Evolutionary conservation across 2,113 vertebrate species (phyloP).

Genomic region (Triplophysa rosa): DNA sequence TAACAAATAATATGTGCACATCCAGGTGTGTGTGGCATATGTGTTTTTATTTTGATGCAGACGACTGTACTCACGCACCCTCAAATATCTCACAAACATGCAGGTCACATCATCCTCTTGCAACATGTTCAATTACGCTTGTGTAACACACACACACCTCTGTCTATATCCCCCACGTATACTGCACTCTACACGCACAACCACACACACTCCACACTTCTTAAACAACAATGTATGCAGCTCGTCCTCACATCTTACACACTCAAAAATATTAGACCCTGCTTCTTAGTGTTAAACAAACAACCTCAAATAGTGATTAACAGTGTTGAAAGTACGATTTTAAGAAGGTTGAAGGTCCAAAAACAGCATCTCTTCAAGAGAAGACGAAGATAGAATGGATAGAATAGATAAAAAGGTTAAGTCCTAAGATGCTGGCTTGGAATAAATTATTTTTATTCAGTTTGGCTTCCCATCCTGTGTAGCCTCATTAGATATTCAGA

Average conservation of each 20-base stretch:
- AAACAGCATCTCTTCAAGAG: neutral
- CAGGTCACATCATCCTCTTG: neutral
- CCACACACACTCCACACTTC: neutral
- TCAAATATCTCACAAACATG: neutral
- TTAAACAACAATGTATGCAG: neutral
- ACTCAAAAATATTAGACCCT: too few relatives aligned
- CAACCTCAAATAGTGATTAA: neutral
- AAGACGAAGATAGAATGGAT: neutral
- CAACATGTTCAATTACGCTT: neutral
- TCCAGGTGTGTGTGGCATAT: slow-evolving; percentile 9
- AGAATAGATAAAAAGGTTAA: neutral
- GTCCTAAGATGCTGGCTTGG: neutral
- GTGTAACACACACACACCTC: neutral
- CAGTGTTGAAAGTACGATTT: neutral
- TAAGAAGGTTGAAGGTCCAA: neutral
- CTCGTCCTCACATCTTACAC: neutral
- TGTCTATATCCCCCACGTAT: neutral
- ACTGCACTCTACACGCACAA: neutral
- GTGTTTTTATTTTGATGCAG: neutral
- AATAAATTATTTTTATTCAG: slow-evolving; percentile 31
- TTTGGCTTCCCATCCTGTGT: slow-evolving; percentile 26
- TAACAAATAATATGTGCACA: slow-evolving; percentile 1
- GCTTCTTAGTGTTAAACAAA: neutral
- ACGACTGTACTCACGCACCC: neutral
- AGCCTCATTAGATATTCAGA: slow-evolving; percentile 35